Base-by-base conservation (phyloP, 2,888 invertebrate species). In the Conops quadrifasciatus region DNA sequence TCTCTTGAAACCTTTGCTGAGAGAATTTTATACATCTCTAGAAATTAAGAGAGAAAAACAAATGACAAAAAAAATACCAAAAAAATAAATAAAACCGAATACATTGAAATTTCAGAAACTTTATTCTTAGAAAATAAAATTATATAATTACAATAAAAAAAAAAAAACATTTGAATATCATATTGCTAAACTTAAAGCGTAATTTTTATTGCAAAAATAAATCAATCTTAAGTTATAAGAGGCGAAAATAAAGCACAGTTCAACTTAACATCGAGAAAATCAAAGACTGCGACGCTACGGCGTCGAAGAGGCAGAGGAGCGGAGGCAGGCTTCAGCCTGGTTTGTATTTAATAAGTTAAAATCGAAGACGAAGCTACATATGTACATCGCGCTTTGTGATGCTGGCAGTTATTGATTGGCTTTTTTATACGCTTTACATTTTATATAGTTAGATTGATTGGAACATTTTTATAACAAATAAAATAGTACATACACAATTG, bases 81-180 rank as follows among this genome's bases (percentile, higher is more conserved):
- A 24, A 49, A 15, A 3, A 51, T 47, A 67, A 58, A 21, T 56
- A 24, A 67, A 67, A 58, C 21, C n/a, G 16, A 47, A 19, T 15
- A 24, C 24, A 45, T 28, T 62, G 47, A 60, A 62, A 62, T 62
- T 68, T 68, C 36, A 60, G 68, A 68, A 68, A 68, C 68, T 68
- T 68, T 68, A 68, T 68, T 68, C 68, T 68, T 68, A 68, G 26
- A 68, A 66, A 68, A 58, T 68, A 68, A 36, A 47, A 47, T 36
- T 53, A 66, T 66, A 66, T 66, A 67, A 67, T 58, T 67, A 67
- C 56, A 67, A 59, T 67, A 45, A 58, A 67, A 49, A 65, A 45
- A 58, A 67, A 49, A 65, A 67, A 58, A 67, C 59, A 45, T 59
- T 67, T 36, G 36, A 24, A 36, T 62, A 36, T 36, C 9, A 36